Evolutionary conservation across 2,113 vertebrate genomes (phyloP), one percentile per base, ranked within the genome.

Genomic region (Peromyscus polionotus): DNA sequence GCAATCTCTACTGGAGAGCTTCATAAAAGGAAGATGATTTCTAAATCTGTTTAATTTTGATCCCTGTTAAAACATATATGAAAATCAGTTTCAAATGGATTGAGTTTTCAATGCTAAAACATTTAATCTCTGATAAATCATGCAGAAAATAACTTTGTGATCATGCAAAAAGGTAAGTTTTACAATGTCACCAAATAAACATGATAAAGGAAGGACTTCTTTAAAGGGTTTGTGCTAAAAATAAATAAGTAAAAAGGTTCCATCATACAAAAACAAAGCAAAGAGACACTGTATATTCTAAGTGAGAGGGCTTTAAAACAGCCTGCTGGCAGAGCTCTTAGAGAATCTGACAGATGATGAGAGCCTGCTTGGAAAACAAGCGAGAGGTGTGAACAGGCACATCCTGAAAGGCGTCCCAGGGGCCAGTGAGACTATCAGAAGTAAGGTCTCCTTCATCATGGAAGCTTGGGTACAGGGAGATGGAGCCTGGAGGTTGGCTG

Each of bases 381-480:
- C 51, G 2, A 68, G 68, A 83, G 36, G 26, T 36, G 48, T 7
- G 59, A 24, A 24, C 10, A 28, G 7, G 24, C 28, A 17, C 93
- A 48, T 95, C 13, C 5, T 26, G 70, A 59, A 65, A 28, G 63
- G 26, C 26, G 1, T 28, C 31, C 31, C 76, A 36, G 7, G 42
- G 24, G 54, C 54, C 54, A 1, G 45, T 51, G 51, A 17, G 65
- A 20, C 16, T 1, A 45, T 16, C 19, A 22, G 83, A 13, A 11
- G 3, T 54, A 6, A 26, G 11, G 2, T 65, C 72, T 57, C 0
- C 2, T 22, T 72, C 7, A 3, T 4, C 16, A 1, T 11, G 20
- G 24, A 42, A 28, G 13, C 51, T 8, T 61, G 17, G 5, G 5
- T 17, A 5, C n/a, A 80, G 48, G 54, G 54, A 54, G 54, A 54